Percentiles rank a stretch among this genome's conserved stretches.
These are phyloP conservation scores for Cyanoderma ruficeps DNA, from an alignment of 2,113 vertebrate genomes.

Conservation along the genomic window DNA sequence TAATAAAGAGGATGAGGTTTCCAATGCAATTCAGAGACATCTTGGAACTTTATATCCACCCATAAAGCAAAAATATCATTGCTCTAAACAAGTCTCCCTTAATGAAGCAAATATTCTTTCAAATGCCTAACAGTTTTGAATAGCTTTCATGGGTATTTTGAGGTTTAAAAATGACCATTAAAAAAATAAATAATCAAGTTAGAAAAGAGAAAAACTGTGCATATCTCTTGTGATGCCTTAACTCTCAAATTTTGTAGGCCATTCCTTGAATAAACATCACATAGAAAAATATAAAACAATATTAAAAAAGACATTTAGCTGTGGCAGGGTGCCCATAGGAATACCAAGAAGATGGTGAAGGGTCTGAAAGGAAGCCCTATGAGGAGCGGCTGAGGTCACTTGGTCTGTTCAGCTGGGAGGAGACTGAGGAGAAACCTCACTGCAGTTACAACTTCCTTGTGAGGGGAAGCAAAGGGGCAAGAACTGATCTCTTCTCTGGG, in stretches of 20 bases:
- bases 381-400: background rate
- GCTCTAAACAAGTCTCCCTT: background rate
- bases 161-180: background rate
- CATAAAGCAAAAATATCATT: background rate
- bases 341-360: background rate
- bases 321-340: background rate
- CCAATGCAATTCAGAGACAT: background rate
- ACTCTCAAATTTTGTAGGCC: fast-evolving
- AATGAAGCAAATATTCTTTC: background rate
- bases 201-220: background rate
- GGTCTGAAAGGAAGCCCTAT: fast-evolving
- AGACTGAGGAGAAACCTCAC: background rate
- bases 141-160: background rate
- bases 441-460: fast-evolving
- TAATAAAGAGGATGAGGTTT: background rate
- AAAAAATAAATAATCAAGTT: background rate
- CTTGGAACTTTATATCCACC: background rate
- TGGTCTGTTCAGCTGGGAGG: background rate
- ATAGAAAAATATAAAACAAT: background rate
- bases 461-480: background rate
- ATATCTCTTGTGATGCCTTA: background rate
- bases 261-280: background rate
- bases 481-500: background rate
- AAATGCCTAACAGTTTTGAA: background rate
- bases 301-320: background rate